Evolutionary conservation across 2,113 vertebrate genomes (phyloP).

Genomic region (Dromaius novaehollandiae): DNA sequence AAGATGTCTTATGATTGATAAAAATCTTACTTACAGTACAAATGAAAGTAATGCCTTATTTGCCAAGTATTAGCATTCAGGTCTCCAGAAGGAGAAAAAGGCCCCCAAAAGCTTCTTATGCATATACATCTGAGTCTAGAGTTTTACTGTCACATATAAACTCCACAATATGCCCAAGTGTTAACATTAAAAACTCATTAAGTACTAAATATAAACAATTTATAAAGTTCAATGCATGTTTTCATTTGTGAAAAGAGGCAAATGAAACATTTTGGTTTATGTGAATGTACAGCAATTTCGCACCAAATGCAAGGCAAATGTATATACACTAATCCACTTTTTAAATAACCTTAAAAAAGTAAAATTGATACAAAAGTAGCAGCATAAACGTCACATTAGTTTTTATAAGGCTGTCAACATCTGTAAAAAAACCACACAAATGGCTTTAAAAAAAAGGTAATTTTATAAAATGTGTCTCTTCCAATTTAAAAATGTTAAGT

Average conservation of each 20-base stretch:
- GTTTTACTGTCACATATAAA: not conserved
- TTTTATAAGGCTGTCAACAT: not conserved
- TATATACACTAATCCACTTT: not conserved
- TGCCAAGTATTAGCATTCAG: not conserved
- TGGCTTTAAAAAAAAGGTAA: not conserved
- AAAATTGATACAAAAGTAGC: not conserved
- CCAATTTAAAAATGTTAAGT: not conserved
- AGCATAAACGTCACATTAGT: not conserved
- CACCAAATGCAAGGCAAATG: not conserved
- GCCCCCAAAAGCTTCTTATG: not conserved
- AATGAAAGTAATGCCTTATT: not conserved
- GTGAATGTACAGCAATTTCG: not conserved
- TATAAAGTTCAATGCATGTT: not conserved
- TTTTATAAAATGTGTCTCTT: not conserved
- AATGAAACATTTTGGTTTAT: not conserved
- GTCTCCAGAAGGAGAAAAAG: not conserved
- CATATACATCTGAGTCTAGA: accelerated
- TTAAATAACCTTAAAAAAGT: not conserved
- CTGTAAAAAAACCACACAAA: not conserved
- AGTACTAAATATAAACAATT: not conserved
- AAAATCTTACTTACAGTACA: not conserved
- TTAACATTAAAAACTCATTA: not conserved
- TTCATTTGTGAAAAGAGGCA: not conserved
- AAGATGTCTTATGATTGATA: not conserved
- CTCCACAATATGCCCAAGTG: not conserved